Percentiles rank a stretch among this genome's conserved stretches.
phyloP scores from a whole-genome alignment of 1,140 invertebrate species.

The Holcopasites calliopsidis region DNA sequence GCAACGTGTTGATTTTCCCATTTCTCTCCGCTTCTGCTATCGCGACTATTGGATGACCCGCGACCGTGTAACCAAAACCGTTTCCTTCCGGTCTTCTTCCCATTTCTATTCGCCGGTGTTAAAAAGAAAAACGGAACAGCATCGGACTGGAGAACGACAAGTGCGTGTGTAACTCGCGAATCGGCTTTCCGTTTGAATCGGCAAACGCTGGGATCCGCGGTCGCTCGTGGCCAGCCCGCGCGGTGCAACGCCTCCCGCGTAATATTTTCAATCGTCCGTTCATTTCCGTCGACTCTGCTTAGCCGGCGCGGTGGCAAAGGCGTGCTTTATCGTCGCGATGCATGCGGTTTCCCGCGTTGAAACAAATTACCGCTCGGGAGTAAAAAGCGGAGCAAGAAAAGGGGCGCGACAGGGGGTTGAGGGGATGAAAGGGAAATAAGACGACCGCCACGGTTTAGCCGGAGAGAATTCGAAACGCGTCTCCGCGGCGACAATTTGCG shows the following conservation, averaged over 20 bases:
- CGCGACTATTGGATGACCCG: background rate
- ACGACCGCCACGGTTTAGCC: background rate
- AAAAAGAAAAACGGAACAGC: background rate
- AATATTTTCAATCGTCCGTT: conserved; percentile 10
- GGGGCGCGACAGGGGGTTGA: background rate
- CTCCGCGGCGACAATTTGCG: conserved; percentile 16
- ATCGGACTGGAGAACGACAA: background rate
- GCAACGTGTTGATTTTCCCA: background rate
- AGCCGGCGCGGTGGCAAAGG: background rate
- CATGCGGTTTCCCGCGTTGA: background rate
- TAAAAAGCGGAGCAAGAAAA: background rate
- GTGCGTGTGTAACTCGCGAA: conserved; percentile 12
- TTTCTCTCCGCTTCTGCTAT: background rate
- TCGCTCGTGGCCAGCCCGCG: background rate
- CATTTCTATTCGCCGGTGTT: background rate
- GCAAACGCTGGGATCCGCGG: background rate
- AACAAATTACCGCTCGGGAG: background rate
- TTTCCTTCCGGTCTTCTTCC: background rate
- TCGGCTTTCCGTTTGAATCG: conserved; percentile 4
- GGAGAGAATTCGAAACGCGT: conserved; percentile 6
- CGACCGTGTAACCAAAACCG: conserved; percentile 1
- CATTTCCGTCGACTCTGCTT: background rate
- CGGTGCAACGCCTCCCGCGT: background rate
- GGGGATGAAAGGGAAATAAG: too few relatives aligned
- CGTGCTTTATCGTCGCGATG: background rate